Percentiles rank a stretch among this genome's conserved stretches.
Evolutionary conservation across 1,140 invertebrate species (phyloP).

Genomic region (Kradibia gibbosae): DNA sequence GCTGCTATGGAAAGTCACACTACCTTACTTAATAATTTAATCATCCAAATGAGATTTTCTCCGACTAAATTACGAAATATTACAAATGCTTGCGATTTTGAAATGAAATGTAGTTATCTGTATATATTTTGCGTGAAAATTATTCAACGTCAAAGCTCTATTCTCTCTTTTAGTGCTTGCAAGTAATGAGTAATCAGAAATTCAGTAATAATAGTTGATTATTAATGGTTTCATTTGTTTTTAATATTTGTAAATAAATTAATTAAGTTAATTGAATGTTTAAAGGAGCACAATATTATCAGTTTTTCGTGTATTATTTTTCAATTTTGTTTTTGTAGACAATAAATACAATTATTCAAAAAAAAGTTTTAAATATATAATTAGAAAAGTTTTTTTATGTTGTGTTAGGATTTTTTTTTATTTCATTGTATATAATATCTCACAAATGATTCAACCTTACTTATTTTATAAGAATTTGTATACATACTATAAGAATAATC

Average conservation of each 20-base stretch:
- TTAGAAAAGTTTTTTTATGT: too few relatives aligned
- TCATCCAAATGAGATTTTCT: slow-evolving; percentile 6
- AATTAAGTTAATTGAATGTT: slow-evolving; percentile 21
- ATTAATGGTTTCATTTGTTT: slow-evolving; percentile 26
- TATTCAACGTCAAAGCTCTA: background rate
- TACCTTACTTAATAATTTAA: background rate
- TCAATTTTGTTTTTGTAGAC: too few relatives aligned
- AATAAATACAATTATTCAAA: too few relatives aligned
- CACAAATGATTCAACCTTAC: background rate
- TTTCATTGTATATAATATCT: background rate
- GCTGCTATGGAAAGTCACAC: too few relatives aligned
- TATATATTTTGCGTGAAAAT: background rate
- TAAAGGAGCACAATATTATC: background rate
- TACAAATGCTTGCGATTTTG: slow-evolving; percentile 9
- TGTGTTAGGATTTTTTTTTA: background rate
- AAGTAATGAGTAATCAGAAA: background rate
- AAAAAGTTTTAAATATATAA: too few relatives aligned
- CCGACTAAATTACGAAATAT: background rate
- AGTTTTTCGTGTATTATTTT: background rate
- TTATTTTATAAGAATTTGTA: background rate
- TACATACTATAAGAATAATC: background rate
- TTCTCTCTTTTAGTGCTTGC: background rate
- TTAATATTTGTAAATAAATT: slow-evolving; percentile 21
- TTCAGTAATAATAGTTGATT: background rate
- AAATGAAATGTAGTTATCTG: slow-evolving; percentile 34